phyloP scores from a whole-genome alignment of 2,797 vertebrate species.

The Myripristis jacobus region DNA sequence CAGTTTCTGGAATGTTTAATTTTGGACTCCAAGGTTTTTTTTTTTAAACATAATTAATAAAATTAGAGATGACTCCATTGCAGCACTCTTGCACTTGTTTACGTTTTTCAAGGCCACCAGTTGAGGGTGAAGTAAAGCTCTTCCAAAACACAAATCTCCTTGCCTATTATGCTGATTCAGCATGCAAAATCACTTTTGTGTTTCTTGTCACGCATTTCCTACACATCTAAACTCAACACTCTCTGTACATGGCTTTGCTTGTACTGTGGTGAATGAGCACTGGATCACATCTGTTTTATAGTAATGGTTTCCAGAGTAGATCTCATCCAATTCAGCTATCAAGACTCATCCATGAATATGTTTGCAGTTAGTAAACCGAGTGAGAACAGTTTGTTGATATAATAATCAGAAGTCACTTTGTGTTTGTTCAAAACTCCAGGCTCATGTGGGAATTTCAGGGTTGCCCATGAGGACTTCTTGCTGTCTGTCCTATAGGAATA shows the following conservation, averaged over 20 bases:
- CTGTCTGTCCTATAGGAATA: conserved; percentile 41
- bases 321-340: neutral
- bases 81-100: neutral
- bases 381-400: conserved; percentile 4
- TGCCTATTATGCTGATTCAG: conserved; percentile 8
- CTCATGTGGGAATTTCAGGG: conserved; percentile 40
- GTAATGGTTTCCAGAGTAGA: neutral
- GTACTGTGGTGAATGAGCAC: neutral
- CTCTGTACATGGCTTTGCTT: neutral
- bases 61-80: conserved; percentile 23
- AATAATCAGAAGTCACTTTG: conserved; percentile 12
- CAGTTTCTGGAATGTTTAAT: conserved; percentile 40
- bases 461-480: conserved; percentile 54
- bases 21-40: neutral
- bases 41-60: conserved; percentile 21
- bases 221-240: conserved; percentile 2
- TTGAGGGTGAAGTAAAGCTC: neutral
- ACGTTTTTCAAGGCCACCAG: neutral
- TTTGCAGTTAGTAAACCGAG: neutral
- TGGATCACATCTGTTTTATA: neutral
- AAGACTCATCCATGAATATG: conserved; percentile 5
- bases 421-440: conserved; percentile 29
- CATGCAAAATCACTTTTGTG: neutral
- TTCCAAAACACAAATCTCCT: neutral
- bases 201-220: neutral